phyloP scores from a whole-genome alignment of 2,797 vertebrate genomes.

The Pangasius macronema region DNA sequence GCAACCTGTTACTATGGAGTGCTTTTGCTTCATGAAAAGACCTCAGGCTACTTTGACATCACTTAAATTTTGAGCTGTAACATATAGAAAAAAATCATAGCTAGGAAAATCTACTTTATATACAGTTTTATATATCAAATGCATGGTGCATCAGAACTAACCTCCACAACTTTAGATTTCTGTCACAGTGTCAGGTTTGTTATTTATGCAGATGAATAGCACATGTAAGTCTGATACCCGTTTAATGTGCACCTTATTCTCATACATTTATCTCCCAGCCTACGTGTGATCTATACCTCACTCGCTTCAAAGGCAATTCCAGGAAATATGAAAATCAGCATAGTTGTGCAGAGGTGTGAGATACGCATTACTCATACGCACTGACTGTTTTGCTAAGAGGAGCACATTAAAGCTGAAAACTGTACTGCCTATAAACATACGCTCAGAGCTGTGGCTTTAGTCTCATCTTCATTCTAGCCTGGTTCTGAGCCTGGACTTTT shows the following conservation, averaged over 20 bases:
- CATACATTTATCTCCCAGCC: background rate
- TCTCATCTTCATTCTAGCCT: background rate
- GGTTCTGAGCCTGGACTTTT: background rate
- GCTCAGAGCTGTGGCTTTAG: background rate
- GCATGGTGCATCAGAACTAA: background rate
- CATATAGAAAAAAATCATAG: background rate
- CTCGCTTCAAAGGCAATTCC: background rate
- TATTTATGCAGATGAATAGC: background rate
- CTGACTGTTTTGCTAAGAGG: background rate
- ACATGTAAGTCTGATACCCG: background rate
- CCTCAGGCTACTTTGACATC: background rate
- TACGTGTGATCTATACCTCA: background rate
- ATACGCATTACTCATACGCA: slow-evolving; percentile 10
- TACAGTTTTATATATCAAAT: background rate
- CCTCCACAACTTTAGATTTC: background rate
- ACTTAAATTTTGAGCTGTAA: background rate
- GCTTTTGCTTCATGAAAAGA: background rate
- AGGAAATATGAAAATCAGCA: slow-evolving; percentile 15
- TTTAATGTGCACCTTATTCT: background rate
- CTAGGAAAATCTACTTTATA: background rate
- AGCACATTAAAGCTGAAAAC: background rate
- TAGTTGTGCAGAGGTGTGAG: slow-evolving; percentile 17
- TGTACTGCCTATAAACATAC: background rate
- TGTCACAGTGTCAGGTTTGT: background rate
- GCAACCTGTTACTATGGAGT: background rate